Base-by-base conservation (phyloP, 2,797 vertebrate genomes). In the Propithecus deckenii region DNA sequence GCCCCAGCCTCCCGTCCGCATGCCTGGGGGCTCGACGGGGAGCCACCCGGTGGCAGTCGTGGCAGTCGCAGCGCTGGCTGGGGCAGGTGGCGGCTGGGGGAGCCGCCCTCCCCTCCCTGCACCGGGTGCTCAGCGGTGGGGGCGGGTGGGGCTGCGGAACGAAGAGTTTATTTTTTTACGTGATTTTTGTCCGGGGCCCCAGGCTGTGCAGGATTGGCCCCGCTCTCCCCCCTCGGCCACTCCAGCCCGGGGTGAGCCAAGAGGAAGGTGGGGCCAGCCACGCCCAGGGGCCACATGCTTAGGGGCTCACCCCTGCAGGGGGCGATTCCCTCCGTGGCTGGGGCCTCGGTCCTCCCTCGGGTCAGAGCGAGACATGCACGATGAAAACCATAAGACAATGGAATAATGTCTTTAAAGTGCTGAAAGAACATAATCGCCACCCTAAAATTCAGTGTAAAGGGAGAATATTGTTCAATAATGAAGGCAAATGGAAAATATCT, bases 121-220 rank as follows among this genome's bases (percentile, higher is more conserved):
- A 14, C 22, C 85, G 35, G 74, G 86, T 8, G 0, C 38, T 59
- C 38, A 0, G 22, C 38, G 4, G n/a, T 7, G 48, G 22, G 28
- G 35, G 85, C 41, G 41, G 41, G 41, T 41, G 57, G 38, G 48
- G 50, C 86, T 28, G 4, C 3, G 67, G 98, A 98, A 97, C 30
- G 86, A 98, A 98, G 97, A 99, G 98, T 98, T 98, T 99, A 99
- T 99, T 99, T 99, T 99, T 98, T 97, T 98, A 98, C 97, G 97
- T 96, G 86, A 97, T 98, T 98, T 98, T 98, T 92, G 97, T 97
- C 96, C 96, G 98, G 97, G 96, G 95, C 93, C 32, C 12, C 41
- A 5, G 72, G 57, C 61, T 38, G 50, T 28, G 89, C 79, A 23
- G 50, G 69, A 50, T 30, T 35, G n/a, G 8, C 91, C 61, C 38